Base-by-base conservation (phyloP, 2,888 invertebrate genomes). In the Acronicta alni region DNA sequence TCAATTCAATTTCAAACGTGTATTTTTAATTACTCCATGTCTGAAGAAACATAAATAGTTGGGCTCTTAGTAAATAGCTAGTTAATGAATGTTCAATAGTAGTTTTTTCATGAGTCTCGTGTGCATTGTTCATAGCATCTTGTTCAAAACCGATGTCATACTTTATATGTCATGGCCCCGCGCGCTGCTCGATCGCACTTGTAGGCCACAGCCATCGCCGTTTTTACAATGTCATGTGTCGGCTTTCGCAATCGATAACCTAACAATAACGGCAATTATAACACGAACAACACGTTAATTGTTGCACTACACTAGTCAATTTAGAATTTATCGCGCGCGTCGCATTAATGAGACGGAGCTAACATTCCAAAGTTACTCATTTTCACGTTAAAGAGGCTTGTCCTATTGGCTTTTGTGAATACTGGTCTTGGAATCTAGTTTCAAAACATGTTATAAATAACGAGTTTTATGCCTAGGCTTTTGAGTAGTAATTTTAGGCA, bases 171-270 rank as follows among this genome's bases (percentile, higher is more conserved):
- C 93, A 93, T 70, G 93, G 93, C 78, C 91, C 68, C 72, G 32
- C 83, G 85, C 83, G 86, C 80, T 87, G 91, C 91, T 91, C 90
- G 90, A 91, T 89, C 89, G 93, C 91, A 88, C 91, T 93, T 92
- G 92, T 93, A 93, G 93, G 93, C 91, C 93, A 85, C 83, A 86
- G 83, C 83, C 89, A 91, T 90, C 90, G 85, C 82, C 68, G 87
- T 86, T 89, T 90, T 87, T 89, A 92, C 93, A 93, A 92, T 93
- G 93, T 93, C 92, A 93, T 93, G 91, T 92, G 88, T 91, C 82
- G 83, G 79, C 82, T 92, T 89, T 92, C 84, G 91, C 89, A 92
- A 91, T 85, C 84, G 77, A 88, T 88, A 81, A 79, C 80, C 80
- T 82, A 84, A 89, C 88, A 90, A 87, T 88, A 87, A 86, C 82